Base-by-base conservation (phyloP, 2,888 invertebrate species). In the Alviniconcha strummeri region DNA sequence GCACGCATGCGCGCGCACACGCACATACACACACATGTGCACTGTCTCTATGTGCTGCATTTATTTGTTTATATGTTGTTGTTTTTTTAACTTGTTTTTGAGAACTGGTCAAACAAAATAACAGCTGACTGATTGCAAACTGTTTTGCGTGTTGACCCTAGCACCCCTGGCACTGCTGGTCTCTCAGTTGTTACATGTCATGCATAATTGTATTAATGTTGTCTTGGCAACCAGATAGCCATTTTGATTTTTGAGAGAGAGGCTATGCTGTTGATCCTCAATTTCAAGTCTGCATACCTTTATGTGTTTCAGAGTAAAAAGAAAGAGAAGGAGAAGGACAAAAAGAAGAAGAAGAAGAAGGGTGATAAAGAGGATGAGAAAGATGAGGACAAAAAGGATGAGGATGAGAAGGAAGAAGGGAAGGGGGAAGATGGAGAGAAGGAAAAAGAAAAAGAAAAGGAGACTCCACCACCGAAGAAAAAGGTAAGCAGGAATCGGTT, bases 271-370 rank as follows among this genome's bases (percentile, higher is more conserved):
- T 83, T n/a, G 83, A 83, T 36, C 36, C 0, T 36, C 36, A 36
- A 36, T 36, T 36, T 36, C 36, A 36, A 3, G 36, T 36, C 36
- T 36, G 36, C 36, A 36, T 36, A 36, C 36, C 36, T 36, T 71
- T 17, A 7, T 17, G 19, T 71, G 8, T 71, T 71, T 71, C 71
- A 71, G 71, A 19, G 19, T 71, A 77, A 86, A 5, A 74, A 85
- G 52, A 75, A 83, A 84, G 60, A 69, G 82, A 81, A 67, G 76
- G 60, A 85, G 76, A 36, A 84, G 84, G 64, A 84, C 85, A 13
- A 80, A 81, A 36, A 83, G 85, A 17, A 72, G 36, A 56, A 83
- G 60, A 60, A 60, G 60, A 60, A 60, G 11, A 60, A 60, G 60
- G 60, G 60, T 11, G 60, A 60, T 19, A 67, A 82, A 54, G 54